Evolutionary conservation across 53 echinoderm and acorn worm species (phyloP).

Genomic region (Zoroaster sp.): DNA sequence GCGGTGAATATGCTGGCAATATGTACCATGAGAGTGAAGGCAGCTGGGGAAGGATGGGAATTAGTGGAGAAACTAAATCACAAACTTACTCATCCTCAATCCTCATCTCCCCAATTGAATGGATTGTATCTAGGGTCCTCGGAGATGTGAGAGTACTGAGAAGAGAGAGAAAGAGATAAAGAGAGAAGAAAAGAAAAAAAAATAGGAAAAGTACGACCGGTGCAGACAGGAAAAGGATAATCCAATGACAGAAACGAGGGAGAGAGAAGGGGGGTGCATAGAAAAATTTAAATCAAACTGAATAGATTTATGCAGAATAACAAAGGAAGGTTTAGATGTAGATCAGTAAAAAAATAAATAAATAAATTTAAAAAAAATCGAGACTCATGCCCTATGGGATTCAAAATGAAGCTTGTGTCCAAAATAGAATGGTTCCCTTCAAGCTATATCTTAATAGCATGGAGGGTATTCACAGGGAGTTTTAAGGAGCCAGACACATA

Average conservation of each 20-base stretch:
- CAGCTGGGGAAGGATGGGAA: not conserved
- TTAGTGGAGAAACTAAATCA: not conserved
- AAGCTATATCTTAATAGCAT: no score
- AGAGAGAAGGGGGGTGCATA: not conserved
- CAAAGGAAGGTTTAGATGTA: not conserved
- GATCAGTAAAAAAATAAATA: no score
- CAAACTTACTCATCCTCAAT: constrained; percentile 44
- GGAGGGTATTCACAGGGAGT: no score
- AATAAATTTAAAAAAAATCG: no score
- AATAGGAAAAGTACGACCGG: not conserved
- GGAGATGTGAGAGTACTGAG: constrained; percentile 25
- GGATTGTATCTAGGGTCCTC: constrained; percentile 3
- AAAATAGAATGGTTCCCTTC: no score
- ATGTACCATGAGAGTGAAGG: no score
- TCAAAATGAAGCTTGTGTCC: no score
- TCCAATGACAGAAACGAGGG: not conserved
- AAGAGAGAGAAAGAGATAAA: not conserved
- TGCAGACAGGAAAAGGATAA: not conserved
- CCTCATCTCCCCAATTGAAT: not conserved
- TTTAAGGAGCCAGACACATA: no score
- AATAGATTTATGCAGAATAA: not conserved
- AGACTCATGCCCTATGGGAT: no score
- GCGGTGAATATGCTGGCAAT: no score
- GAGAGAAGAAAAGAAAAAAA: not conserved
- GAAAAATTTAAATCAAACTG: not conserved